Conservation (phyloP, 1,140 invertebrate species). For the Bombyx mori region ASM3026992v2 NC_085129.1:6372501-6373000, state of each 20-base stretch:
- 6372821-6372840: conserved; percentile 12
- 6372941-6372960: conserved; percentile 14
- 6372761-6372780: conserved; percentile 7
- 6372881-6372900: conserved; percentile 18
- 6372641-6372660: too few species aligned
- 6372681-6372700: too few species aligned
- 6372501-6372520: too few species aligned
- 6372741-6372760: not conserved
- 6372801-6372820: conserved; percentile 13
- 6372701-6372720: too few species aligned
- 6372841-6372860: conserved; percentile 13
- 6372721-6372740: too few species aligned
- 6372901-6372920: conserved; percentile 15
- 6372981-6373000: conserved; percentile 5
- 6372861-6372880: conserved; percentile 19
- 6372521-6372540: too few species aligned
- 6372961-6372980: conserved; percentile 17
- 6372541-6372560: too few species aligned
- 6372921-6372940: conserved; percentile 17
- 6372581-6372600: too few species aligned
- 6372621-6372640: too few species aligned
- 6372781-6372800: conserved; percentile 8
- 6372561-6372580: too few species aligned
- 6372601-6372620: too few species aligned
- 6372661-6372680: too few species aligned